A percentile compares a stretch with the other conserved stretches of the same genome.
phyloP scores from a whole-genome alignment of 2,888 invertebrate genomes.

The Tridacna gigas region DNA sequence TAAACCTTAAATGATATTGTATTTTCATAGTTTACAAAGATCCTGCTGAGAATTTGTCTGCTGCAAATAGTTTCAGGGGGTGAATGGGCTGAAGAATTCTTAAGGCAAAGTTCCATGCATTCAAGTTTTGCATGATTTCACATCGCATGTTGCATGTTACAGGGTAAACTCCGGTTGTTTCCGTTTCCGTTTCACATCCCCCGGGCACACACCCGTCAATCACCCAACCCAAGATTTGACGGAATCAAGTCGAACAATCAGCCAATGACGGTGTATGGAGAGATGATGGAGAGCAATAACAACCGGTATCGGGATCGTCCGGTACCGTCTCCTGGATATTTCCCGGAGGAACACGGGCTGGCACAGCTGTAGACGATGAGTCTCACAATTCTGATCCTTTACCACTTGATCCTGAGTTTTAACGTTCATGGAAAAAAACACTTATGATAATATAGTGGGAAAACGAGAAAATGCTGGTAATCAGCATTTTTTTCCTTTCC shows the following conservation, averaged over 20 bases:
- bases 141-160: conserved; percentile 30
- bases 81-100: no score
- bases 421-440: no score
- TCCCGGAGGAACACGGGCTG: conserved; percentile 51
- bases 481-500: not conserved
- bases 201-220: conserved; percentile 64
- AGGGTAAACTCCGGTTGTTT: conserved; percentile 64
- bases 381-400: no score
- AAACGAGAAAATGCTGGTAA: not conserved
- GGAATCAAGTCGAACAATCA: conserved; percentile 57
- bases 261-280: conserved; percentile 47
- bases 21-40: no score
- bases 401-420: no score
- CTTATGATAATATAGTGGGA: not conserved
- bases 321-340: conserved; percentile 38
- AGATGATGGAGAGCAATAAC: conserved; percentile 21
- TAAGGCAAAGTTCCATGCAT: not conserved
- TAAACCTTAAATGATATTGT: no score
- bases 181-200: conserved; percentile 69
- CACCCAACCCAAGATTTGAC: conserved; percentile 59
- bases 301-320: conserved; percentile 55
- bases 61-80: no score
- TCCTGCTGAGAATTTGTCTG: no score
- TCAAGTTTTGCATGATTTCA: conserved; percentile 6
- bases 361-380: conserved; percentile 43